Evolutionary conservation across 1,140 invertebrate genomes (phyloP).

Genomic region (Rhagoletis pomonella): DNA sequence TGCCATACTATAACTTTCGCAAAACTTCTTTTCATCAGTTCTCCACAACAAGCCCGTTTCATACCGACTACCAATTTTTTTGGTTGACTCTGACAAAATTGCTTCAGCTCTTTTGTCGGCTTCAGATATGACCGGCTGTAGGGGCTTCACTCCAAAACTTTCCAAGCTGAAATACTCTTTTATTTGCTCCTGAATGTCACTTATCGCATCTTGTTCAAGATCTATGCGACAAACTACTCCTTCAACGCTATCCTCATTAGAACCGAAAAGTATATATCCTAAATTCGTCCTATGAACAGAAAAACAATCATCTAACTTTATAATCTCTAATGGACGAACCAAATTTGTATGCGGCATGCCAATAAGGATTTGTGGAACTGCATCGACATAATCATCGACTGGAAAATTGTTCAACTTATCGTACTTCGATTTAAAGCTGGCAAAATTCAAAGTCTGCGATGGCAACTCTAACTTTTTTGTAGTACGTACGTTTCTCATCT

Average conservation of each 20-base stretch:
- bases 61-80: neutral
- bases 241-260: conserved; percentile 22
- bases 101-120: conserved; percentile 4
- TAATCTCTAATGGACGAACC: conserved; percentile 4
- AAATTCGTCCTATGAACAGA: conserved; percentile 20
- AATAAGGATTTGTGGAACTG: too few species aligned
- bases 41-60: conserved; percentile 26
- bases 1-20: conserved; percentile 38
- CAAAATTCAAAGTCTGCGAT: neutral
- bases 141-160: neutral
- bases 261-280: conserved; percentile 49
- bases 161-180: conserved; percentile 38
- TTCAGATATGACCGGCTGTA: neutral
- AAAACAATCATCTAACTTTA: conserved; percentile 33
- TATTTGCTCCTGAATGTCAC: conserved; percentile 41
- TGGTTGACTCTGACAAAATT: neutral
- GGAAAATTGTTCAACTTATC: neutral
- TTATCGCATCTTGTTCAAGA: neutral
- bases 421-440: neutral
- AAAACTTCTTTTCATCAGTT: neutral
- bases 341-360: too few species aligned
- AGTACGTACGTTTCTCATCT: conserved; percentile 14
- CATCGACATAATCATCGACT: conserved; percentile 50
- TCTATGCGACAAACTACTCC: conserved; percentile 8
- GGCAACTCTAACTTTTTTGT: conserved; percentile 7